Conservation (phyloP, 2,113 vertebrate genomes). For the Trichomycterus rosablanca region DNA sequence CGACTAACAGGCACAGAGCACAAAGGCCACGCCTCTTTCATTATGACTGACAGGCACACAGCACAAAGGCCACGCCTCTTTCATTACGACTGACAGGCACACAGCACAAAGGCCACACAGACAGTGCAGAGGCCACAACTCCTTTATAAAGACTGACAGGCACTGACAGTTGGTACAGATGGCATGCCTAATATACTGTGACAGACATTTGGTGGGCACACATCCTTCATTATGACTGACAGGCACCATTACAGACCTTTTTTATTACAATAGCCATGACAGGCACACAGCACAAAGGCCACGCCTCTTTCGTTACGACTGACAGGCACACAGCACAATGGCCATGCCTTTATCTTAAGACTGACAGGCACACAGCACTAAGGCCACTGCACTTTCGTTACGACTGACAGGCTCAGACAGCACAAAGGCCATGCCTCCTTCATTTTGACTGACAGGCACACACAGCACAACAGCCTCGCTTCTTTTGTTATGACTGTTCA, state of each 20-base stretch:
- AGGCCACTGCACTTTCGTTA: no score
- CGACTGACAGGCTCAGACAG: neutral
- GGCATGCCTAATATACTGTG: no score
- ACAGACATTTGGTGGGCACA: no score
- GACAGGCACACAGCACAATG: neutral
- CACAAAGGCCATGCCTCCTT: neutral
- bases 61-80: neutral
- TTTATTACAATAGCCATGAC: no score
- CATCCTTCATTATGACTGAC: neutral
- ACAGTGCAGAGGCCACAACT: neutral
- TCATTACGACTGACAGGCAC: no score
- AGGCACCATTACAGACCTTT: neutral
- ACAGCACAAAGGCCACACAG: no score
- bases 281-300: neutral
- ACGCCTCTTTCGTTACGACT: neutral
- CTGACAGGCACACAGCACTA: no score
- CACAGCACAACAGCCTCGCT: no score
- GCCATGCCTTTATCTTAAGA: neutral
- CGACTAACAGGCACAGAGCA: neutral
- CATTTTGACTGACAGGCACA: neutral
- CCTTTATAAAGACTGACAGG: neutral
- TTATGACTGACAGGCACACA: neutral
- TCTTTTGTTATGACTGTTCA: no score
- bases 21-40: neutral
- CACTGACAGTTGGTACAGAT: no score